Evolutionary conservation across 2,888 invertebrate genomes (phyloP).

Genomic region (Ernsta delagoae): DNA sequence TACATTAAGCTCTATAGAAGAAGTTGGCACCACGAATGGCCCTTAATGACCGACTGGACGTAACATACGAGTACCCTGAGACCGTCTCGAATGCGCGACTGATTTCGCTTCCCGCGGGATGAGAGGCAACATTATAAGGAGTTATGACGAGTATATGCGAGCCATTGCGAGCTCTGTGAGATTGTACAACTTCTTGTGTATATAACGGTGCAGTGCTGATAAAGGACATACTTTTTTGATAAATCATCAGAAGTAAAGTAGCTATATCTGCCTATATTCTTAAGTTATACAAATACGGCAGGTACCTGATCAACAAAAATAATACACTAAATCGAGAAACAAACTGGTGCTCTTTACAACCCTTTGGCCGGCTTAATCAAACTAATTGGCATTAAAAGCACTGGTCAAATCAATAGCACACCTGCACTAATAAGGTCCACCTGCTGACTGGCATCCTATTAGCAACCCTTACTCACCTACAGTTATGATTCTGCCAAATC

Average conservation of each 20-base stretch:
- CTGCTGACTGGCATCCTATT: constrained; percentile 67
- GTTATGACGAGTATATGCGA: constrained; percentile 54
- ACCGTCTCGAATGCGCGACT: constrained; percentile 56
- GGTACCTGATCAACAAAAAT: too few species aligned
- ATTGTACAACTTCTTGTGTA: constrained; percentile 7
- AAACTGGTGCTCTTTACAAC: not conserved
- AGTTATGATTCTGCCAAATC: constrained; percentile 80
- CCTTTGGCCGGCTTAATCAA: not conserved
- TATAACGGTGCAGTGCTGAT: not conserved
- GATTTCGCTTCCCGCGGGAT: constrained; percentile 63
- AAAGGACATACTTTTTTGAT: not conserved
- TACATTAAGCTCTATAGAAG: constrained; percentile 32
- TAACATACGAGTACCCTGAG: constrained; percentile 57
- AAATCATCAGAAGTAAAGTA: too few species aligned
- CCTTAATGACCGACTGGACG: constrained; percentile 71
- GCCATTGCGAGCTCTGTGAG: not conserved
- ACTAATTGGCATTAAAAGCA: constrained; percentile 37
- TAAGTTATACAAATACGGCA: too few species aligned
- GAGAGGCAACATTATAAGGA: constrained; percentile 54
- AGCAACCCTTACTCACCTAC: constrained; percentile 72
- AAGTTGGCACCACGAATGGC: constrained; percentile 59
- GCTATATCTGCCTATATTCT: too few species aligned
- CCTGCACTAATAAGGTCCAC: constrained; percentile 50
- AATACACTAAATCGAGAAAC: not conserved
- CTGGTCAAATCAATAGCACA: constrained; percentile 32